Evolutionary conservation across 2,113 vertebrate genomes (phyloP), one percentile per base, ranked within the genome.

Genomic region (Todiramphus saurophagus): DNA sequence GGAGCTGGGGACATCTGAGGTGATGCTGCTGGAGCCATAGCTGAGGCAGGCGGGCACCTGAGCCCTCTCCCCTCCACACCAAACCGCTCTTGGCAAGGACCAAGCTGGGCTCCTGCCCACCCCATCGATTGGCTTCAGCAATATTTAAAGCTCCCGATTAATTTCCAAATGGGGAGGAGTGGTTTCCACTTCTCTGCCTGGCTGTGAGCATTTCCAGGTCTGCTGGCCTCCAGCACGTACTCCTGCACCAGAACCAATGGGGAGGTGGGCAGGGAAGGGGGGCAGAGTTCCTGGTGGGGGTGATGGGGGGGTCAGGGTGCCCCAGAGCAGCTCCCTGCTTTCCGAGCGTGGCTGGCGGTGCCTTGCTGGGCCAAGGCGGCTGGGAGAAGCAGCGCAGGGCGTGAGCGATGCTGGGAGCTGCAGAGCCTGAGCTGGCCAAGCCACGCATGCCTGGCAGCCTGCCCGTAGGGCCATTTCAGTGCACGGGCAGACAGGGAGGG

Each of bases 61-160:
- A 90, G n/a, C 30, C 35, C 43, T 59, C 41, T 63, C 66, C 13
- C 14, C 9, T 7, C 41, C 23, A 4, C 5, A 17, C 50, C 1
- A 25, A 87, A 35, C 33, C 13, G 48, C 74, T 58, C 31, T 39
- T 94, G 91, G 93, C 92, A 21, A 46, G 35, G 75, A 21, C 33
- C 8, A 0, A 0, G 1, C 60, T 90, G 90, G 77, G 86, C 82
- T 90, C 25, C 79, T 87, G 93, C 75, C 95, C 84, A 23, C 31
- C 55, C 82, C 80, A 89, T 91, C 58, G 17, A 91, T 94, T 25
- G 58, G 44, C 58, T 69, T 59, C 60, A 46, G 93, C 70, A 11
- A 69, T 89, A 60, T 96, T 92, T 92, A 89, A 97, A 96, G 68
- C 63, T 95, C 78, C 48, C n/a, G 28, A 88, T 97, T 96, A 93